A percentile compares a stretch with the other conserved stretches of the same genome.
phyloP scores from a whole-genome alignment of 2,797 vertebrate genomes.

The Thunnus albacares region DNA sequence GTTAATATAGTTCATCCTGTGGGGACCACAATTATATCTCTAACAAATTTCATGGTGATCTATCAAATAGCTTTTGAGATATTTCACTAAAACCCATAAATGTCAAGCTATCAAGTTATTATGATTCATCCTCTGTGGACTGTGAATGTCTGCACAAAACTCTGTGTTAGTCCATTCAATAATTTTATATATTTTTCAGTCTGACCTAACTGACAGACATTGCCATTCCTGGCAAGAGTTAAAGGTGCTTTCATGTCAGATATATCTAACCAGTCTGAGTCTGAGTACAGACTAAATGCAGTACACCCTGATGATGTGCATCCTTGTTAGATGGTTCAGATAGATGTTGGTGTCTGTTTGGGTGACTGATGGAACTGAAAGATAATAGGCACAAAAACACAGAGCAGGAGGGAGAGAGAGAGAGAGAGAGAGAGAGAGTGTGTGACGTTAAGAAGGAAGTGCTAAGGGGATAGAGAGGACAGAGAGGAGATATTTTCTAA shows the following conservation, averaged over 20 bases:
- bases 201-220: no score
- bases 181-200: no score
- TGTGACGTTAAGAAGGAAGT: background rate
- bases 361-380: slow-evolving; percentile 19
- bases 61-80: background rate
- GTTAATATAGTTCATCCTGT: no score
- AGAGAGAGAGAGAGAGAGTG: background rate
- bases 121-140: no score
- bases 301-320: slow-evolving; percentile 11
- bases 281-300: background rate
- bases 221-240: no score
- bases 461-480: slow-evolving; percentile 30
- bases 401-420: background rate
- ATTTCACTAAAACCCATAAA: background rate
- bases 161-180: no score
- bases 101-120: background rate
- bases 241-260: background rate
- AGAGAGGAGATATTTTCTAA: slow-evolving; percentile 40
- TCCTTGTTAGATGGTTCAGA: slow-evolving; percentile 15
- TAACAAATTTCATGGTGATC: background rate
- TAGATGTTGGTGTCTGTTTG: slow-evolving; percentile 16
- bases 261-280: background rate
- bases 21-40: background rate
- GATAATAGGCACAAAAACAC: slow-evolving; percentile 23
- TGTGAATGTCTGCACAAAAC: no score